These are phyloP conservation scores for Phalacrocorax pelagicus DNA, from an alignment of 2,113 vertebrate species.

Conservation along the genomic window DNA sequence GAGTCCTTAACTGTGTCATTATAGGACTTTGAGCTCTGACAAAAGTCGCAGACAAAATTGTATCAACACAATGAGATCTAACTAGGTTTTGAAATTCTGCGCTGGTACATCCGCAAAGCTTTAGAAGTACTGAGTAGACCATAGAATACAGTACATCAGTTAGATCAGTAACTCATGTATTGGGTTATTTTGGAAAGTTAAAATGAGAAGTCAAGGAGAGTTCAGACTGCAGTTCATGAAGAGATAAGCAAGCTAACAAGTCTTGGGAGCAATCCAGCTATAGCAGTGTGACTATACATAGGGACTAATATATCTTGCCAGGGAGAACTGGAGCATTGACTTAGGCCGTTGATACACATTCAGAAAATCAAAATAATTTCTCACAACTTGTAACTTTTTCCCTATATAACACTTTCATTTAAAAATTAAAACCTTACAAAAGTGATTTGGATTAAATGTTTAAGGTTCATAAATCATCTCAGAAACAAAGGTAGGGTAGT, in stretches of 20 bases:
- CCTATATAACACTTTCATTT: background rate
- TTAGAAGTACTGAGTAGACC: background rate
- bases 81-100: background rate
- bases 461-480: background rate
- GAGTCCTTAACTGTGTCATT: background rate
- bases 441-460: background rate
- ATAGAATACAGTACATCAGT: background rate
- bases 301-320: background rate
- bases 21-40: background rate
- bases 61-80: background rate
- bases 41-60: background rate
- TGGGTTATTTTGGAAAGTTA: background rate
- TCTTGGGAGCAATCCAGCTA: background rate
- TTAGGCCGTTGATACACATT: background rate
- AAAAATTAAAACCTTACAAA: background rate
- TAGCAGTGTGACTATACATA: background rate
- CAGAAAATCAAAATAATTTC: background rate
- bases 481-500: background rate
- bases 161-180: background rate
- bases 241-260: background rate
- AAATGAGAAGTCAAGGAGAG: background rate
- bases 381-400: background rate
- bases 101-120: background rate
- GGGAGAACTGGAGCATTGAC: background rate
- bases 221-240: background rate